These are phyloP conservation scores for Plectropomus leopardus DNA, from an alignment of 2,113 vertebrate species.

Conservation along the genomic window DNA sequence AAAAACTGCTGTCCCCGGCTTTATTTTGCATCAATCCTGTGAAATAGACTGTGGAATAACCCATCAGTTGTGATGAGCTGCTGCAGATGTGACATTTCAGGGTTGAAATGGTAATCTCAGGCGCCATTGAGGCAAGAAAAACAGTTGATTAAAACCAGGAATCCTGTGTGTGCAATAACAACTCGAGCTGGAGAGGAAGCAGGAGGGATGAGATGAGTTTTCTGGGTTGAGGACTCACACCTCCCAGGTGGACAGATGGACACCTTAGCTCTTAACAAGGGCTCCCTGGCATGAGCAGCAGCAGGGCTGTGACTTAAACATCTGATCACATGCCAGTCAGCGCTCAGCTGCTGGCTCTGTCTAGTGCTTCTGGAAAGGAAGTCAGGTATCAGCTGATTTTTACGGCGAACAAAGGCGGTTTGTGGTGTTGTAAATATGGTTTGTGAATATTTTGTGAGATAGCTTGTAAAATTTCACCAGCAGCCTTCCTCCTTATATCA, in stretches of 20 bases:
- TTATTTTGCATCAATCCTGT: slow-evolving; percentile 39
- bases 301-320: slow-evolving; percentile 63
- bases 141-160: slow-evolving; percentile 43
- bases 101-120: slow-evolving; percentile 49
- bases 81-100: slow-evolving; percentile 58
- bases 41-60: slow-evolving; percentile 45
- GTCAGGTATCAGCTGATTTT: slow-evolving; percentile 46
- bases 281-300: slow-evolving; percentile 38
- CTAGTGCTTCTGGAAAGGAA: slow-evolving; percentile 19
- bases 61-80: slow-evolving; percentile 25
- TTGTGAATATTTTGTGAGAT: slow-evolving; percentile 53
- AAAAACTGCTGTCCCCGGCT: slow-evolving; percentile 8
- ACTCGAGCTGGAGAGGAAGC: slow-evolving; percentile 15
- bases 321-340: slow-evolving; percentile 57
- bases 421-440: slow-evolving; percentile 52
- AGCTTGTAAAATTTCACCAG: slow-evolving; percentile 31
- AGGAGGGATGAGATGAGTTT: slow-evolving; percentile 41
- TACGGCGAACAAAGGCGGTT: slow-evolving; percentile 36
- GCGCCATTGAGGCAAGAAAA: slow-evolving; percentile 29
- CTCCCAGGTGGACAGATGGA: slow-evolving; percentile 72
- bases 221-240: slow-evolving; percentile 32
- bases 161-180: slow-evolving; percentile 21
- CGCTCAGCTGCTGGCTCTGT: slow-evolving; percentile 35
- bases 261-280: slow-evolving; percentile 65
- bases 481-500: neutral